Percentiles rank a stretch among this genome's conserved stretches.
Conservation (phyloP, 2,797 vertebrate species). For the Sciurus carolinensis region DNA sequence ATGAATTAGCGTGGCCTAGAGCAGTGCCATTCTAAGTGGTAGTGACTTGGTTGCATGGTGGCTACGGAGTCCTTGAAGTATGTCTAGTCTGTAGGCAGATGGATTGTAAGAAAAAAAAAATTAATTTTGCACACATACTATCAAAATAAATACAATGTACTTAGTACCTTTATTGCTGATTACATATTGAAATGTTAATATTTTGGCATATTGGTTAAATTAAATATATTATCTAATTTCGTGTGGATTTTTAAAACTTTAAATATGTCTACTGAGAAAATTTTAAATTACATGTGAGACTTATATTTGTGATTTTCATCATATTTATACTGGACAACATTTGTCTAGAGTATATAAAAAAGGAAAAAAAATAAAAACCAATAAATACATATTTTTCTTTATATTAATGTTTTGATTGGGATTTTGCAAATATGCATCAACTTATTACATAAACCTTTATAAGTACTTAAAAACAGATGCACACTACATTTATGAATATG, state of each 20-base stretch:
- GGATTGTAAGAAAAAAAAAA: not conserved
- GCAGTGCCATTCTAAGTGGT: not conserved
- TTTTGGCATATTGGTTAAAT: slow-evolving; percentile 22
- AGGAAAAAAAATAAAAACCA: not conserved
- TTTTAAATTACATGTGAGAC: not conserved
- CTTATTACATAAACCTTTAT: slow-evolving; percentile 2
- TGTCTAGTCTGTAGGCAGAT: not conserved
- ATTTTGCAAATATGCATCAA: not conserved
- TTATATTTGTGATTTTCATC: not conserved
- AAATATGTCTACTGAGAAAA: not conserved
- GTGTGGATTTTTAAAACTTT: not conserved
- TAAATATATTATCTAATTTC: slow-evolving; percentile 49
- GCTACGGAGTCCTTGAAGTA: not conserved
- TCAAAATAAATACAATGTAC: not conserved
- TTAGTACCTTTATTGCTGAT: slow-evolving; percentile 17
- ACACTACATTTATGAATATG: not conserved
- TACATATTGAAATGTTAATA: slow-evolving; percentile 20
- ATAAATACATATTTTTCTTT: slow-evolving; percentile 51
- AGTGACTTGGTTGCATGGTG: not conserved
- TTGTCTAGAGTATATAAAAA: not conserved
- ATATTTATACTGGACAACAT: not conserved
- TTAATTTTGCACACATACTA: not conserved
- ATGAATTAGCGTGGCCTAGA: not conserved
- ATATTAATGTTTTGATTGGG: not conserved
- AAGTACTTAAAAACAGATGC: not conserved